Percentiles rank a stretch among this genome's conserved stretches.
Conservation (phyloP, 1,140 invertebrate genomes). For the Gryon sp. region DNA sequence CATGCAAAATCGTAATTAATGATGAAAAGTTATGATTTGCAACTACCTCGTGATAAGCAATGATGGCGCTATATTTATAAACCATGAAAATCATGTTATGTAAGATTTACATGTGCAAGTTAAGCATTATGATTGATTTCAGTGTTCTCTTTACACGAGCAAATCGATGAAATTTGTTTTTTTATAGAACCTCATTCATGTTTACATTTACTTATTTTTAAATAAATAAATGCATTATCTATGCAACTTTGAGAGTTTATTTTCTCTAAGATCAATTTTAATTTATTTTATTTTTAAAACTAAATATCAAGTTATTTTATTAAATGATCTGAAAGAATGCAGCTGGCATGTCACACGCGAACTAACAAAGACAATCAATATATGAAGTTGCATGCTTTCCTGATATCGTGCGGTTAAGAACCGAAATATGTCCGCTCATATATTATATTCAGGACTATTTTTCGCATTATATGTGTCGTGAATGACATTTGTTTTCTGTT, state of each 20-base stretch:
- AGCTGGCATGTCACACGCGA: constrained; percentile 48
- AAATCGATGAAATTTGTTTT: no score
- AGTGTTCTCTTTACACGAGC: constrained; percentile 14
- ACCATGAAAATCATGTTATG: constrained; percentile 14
- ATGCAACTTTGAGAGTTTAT: no score
- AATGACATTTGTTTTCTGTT: constrained; percentile 39
- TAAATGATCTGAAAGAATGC: constrained; percentile 38
- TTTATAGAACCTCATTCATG: no score
- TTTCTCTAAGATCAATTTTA: constrained; percentile 31
- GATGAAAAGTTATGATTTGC: neutral
- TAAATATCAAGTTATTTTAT: constrained; percentile 41
- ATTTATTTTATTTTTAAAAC: constrained; percentile 17
- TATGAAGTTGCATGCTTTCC: constrained; percentile 46
- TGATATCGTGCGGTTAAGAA: constrained; percentile 29
- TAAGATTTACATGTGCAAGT: constrained; percentile 1
- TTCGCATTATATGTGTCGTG: constrained; percentile 32
- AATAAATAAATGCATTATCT: no score
- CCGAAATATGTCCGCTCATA: constrained; percentile 18
- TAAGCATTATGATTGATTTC: constrained; percentile 20
- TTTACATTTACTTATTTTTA: no score
- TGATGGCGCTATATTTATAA: no score
- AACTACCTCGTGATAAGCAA: no score
- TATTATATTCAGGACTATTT: constrained; percentile 48
- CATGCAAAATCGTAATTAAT: no score
- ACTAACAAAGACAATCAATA: constrained; percentile 50